These are phyloP conservation scores for Coregonus sp. DNA, from an alignment of 2,797 vertebrate species.

Conservation along the genomic window DNA sequence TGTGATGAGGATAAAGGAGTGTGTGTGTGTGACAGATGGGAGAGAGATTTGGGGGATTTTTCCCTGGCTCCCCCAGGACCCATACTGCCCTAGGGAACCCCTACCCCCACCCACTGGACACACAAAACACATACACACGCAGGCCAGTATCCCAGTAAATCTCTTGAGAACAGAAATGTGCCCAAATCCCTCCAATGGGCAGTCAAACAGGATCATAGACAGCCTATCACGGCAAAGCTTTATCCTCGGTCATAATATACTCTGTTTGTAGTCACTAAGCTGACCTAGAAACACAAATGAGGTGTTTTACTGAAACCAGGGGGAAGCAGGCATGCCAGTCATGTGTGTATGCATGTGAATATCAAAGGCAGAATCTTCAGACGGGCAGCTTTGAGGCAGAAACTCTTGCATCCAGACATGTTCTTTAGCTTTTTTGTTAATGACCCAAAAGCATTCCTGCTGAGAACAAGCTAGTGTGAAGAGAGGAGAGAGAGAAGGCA, in stretches of 20 bases:
- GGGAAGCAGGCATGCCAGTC: constrained; percentile 22
- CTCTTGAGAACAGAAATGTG: constrained; percentile 41
- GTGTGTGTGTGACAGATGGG: constrained; percentile 19
- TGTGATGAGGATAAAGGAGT: constrained; percentile 13
- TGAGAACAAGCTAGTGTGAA: neutral
- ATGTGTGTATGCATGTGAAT: constrained; percentile 15
- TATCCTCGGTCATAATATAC: neutral
- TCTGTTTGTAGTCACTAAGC: constrained; percentile 8
- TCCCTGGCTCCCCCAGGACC: neutral
- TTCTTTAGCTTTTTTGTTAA: neutral
- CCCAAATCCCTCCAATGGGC: constrained; percentile 20
- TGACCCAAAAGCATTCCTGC: neutral
- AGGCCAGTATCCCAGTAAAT: constrained; percentile 22
- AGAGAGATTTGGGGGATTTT: neutral
- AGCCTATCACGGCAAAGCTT: neutral
- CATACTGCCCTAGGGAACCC: neutral
- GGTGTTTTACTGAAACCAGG: constrained; percentile 29
- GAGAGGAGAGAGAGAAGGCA: constrained; percentile 20
- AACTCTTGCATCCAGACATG: constrained; percentile 7
- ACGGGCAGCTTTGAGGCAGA: constrained; percentile 4
- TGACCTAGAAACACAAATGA: constrained; percentile 52
- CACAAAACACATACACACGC: neutral
- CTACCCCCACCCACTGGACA: neutral
- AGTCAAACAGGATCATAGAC: too few species aligned
- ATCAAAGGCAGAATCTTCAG: constrained; percentile 6